Evolutionary conservation across 1,140 invertebrate genomes (phyloP), one percentile per base, ranked within the genome.

Genomic region (Glossosoma conforme): DNA sequence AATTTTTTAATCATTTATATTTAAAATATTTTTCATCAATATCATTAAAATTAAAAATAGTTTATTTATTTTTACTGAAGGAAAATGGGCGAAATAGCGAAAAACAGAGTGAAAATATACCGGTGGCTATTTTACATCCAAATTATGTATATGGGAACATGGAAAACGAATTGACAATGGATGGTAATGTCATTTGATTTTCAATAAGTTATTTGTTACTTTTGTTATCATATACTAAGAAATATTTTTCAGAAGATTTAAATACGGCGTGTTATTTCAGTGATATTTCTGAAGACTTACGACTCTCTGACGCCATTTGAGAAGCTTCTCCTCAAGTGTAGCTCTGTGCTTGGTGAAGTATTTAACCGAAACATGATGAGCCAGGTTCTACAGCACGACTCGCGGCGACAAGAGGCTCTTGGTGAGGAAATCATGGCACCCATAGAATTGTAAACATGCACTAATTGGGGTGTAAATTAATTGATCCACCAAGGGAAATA

Each of bases 321-420:
- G 62, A 79, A 83, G 59, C 65, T 79, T 42, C 50, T 83, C 2
- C 55, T 83, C 1, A 83, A 83, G 63, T 79, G 76, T 49, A 76
- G 76, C 2, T 69, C 80, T 0, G 74, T 82, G 0, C 63, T 83
- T 2, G 81, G 81, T 1, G 75, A 77, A 28, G 72, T 71, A 18
- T 76, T 83, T 47, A 71, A 74, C 9, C 68, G 79, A 54, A 63
- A 65, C 24, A 79, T 82, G 72, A 56, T 83, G 9, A 61, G 74
- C 8, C 68, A 70, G 57, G 54, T 83, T 6, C 66, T 81, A 64
- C 62, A 71, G 41, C 62, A 64, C 13, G 70, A 71, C 18, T 61
- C 66, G n/a, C 46, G 61, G 3, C 64, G 66, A 44, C 67, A 72
- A 40, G 68, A 75, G 11, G 76, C 71, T 18, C 38, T 68, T 47